These are phyloP conservation scores for Tonatia bakeri DNA, from an alignment of 2,113 vertebrate genomes.

Conservation along the genomic window DNA sequence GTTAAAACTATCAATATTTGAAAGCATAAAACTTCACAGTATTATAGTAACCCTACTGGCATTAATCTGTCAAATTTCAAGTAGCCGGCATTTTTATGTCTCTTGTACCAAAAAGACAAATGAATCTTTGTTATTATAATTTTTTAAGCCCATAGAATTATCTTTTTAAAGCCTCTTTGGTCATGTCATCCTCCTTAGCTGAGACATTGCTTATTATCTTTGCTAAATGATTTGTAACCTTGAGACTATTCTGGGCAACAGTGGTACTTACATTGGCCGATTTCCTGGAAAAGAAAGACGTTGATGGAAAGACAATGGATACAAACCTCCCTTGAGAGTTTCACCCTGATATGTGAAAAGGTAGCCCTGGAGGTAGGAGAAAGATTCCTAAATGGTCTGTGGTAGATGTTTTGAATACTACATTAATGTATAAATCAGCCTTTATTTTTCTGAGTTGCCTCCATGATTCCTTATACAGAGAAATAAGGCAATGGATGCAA, in stretches of 20 bases:
- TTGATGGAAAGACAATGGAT: not conserved
- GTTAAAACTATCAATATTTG: not conserved
- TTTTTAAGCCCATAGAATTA: not conserved
- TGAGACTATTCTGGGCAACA: not conserved
- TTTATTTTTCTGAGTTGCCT: not conserved
- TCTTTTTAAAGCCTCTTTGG: not conserved
- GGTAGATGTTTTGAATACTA: not conserved
- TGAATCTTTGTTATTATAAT: not conserved
- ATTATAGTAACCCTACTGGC: not conserved
- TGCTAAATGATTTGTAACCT: constrained; percentile 35
- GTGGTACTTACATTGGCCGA: not conserved
- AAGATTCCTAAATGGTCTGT: not conserved
- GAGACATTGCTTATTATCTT: not conserved
- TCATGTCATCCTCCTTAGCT: not conserved
- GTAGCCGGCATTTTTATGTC: not conserved
- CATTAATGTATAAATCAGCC: not conserved
- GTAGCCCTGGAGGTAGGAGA: not conserved
- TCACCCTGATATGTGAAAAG: not conserved
- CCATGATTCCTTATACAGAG: not conserved
- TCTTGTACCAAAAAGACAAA: not conserved
- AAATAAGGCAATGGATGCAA: not conserved
- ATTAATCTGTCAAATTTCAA: not conserved
- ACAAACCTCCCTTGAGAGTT: not conserved
- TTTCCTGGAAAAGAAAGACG: not conserved
- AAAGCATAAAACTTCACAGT: not conserved